Evolutionary conservation across 2,888 invertebrate genomes (phyloP).

Genomic region (Coleophora flavipennella): DNA sequence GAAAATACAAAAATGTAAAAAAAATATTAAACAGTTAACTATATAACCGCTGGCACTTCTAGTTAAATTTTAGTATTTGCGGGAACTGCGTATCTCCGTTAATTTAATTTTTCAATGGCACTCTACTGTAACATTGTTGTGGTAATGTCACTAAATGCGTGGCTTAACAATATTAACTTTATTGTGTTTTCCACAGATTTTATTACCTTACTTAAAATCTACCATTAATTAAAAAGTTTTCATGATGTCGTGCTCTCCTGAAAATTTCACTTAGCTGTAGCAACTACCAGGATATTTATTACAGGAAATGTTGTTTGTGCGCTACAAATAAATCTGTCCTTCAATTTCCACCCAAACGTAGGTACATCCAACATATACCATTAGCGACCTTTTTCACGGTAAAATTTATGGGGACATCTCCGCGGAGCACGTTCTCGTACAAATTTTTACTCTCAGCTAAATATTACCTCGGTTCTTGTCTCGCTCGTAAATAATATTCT

Average conservation of each 20-base stretch:
- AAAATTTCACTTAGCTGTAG: no score
- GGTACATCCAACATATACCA: conserved; percentile 43
- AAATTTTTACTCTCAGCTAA: conserved; percentile 57
- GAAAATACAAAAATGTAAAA: no score
- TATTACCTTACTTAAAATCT: conserved; percentile 18
- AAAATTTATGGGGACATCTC: conserved; percentile 57
- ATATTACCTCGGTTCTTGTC: conserved; percentile 52
- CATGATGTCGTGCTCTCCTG: neutral
- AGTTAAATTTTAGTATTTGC: conserved; percentile 4
- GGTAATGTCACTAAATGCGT: conserved; percentile 34
- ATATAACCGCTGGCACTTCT: conserved; percentile 7
- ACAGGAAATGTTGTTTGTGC: neutral
- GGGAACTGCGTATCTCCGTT: conserved; percentile 25
- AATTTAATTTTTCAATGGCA: conserved; percentile 57
- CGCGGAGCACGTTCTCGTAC: conserved; percentile 44
- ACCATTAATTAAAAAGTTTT: neutral
- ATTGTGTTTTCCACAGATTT: conserved; percentile 35
- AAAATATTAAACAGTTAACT: no score
- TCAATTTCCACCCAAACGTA: conserved; percentile 32
- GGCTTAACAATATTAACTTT: conserved; percentile 37
- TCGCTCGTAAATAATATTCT: conserved; percentile 67
- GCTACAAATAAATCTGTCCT: conserved; percentile 12
- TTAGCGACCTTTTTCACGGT: conserved; percentile 56
- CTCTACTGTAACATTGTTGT: conserved; percentile 44
- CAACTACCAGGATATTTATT: neutral